Base-by-base conservation (phyloP, 1,140 invertebrate genomes). In the Cephus cinctus region DNA sequence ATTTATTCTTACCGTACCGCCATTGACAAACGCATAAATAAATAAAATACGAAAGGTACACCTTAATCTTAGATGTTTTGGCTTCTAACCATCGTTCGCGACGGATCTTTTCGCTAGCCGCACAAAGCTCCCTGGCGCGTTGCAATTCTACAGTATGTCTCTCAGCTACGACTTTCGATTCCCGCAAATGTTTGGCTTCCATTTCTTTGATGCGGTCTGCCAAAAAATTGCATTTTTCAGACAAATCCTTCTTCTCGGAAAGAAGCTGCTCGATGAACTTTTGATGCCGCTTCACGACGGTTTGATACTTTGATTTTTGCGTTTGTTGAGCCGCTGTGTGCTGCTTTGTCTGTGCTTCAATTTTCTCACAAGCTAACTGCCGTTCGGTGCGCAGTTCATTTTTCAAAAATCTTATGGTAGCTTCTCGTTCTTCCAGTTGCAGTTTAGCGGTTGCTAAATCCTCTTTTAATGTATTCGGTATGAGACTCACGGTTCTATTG, bases 51-150 rank as follows among this genome's bases (percentile, higher is more conserved):
- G 39, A 47, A 43, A 47, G 12, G 44, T 14, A 51, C 50, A 83
- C 83, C 70, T 86, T 86, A 48, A 88, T 87, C 67, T 86, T 87
- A 49, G 84, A 80, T 0, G 84, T 87, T 64, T 86, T 87, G 15
- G 77, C 73, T 41, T 85, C 84, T 15, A 87, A 77, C 85, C 85
- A 87, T 55, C 81, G 75, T 57, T 86, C 85, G 12, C 83, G 73
- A 12, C 80, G 68, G 5, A 85, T 72, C 68, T 86, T 88, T 61
- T 87, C 85, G 0, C 81, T 80, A 2, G 83, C 83, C n/a, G 78
- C 63, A 1, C 81, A 80, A 45, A 81, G 81, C 45, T 87, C 85
- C 52, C 84, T 84, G 1, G 80, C 69, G 16, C 82, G 78, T 31
- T 83, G 78, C 9, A 88, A 48, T 56, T 88, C 86, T 0, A 86